These are phyloP conservation scores for Pseudochaenichthys georgianus DNA, from an alignment of 2,797 vertebrate genomes.

Conservation along the genomic window DNA sequence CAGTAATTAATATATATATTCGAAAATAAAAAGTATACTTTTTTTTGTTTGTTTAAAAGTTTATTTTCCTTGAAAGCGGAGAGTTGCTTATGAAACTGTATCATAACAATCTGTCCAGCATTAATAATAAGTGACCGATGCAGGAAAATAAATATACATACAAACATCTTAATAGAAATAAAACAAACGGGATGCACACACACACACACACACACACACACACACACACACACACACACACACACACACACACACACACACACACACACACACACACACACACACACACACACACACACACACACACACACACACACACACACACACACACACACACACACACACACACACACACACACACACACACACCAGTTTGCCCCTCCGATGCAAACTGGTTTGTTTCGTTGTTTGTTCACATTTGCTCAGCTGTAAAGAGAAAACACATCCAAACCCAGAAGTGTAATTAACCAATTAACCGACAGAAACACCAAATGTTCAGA, in stretches of 20 bases:
- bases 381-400: background rate
- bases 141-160: too few relatives aligned
- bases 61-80: too few relatives aligned
- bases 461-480: too few relatives aligned
- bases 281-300: background rate
- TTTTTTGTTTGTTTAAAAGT: too few relatives aligned
- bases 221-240: background rate
- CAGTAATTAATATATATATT: too few relatives aligned
- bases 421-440: background rate
- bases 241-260: background rate
- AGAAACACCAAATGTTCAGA: too few relatives aligned
- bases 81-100: too few relatives aligned
- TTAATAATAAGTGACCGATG: too few relatives aligned
- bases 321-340: background rate
- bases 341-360: too few relatives aligned
- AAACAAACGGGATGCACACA: conserved; percentile 11
- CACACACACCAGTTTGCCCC: background rate
- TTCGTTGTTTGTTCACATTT: background rate
- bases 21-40: too few relatives aligned
- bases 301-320: background rate
- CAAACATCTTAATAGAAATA: background rate
- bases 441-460: too few relatives aligned
- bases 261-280: background rate
- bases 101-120: too few relatives aligned
- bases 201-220: background rate